Conservation (phyloP, 2,888 invertebrate species). For the Geotrupes spiniger region DNA sequence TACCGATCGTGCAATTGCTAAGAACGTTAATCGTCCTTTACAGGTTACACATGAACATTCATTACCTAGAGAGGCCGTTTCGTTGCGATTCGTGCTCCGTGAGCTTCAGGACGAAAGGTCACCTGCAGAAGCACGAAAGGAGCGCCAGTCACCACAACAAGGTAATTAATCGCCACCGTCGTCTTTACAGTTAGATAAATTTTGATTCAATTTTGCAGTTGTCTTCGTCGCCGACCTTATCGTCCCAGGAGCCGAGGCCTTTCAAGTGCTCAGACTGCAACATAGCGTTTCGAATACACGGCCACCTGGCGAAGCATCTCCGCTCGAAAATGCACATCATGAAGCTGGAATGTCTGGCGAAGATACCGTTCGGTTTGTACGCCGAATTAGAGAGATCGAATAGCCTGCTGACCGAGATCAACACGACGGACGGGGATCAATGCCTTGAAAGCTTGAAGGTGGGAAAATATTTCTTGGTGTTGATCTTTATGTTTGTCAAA, state of each 20-base stretch:
- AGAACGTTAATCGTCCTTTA: constrained; percentile 25
- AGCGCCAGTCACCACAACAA: constrained; percentile 91
- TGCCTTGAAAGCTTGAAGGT: constrained; percentile 84
- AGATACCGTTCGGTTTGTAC: constrained; percentile 90
- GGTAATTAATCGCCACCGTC: constrained; percentile 53
- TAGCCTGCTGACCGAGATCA: constrained; percentile 88
- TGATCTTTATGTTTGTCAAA: neutral
- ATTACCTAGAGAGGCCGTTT: constrained; percentile 90
- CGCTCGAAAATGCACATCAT: constrained; percentile 95
- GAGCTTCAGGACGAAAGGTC: constrained; percentile 86
- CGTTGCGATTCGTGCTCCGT: constrained; percentile 89
- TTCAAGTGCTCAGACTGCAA: constrained; percentile 96
- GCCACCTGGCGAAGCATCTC: constrained; percentile 94
- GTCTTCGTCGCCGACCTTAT: constrained; percentile 61
- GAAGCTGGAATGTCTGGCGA: constrained; percentile 88
- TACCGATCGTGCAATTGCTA: too few species aligned
- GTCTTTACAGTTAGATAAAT: constrained; percentile 5
- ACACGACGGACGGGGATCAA: constrained; percentile 94
- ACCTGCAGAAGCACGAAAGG: constrained; percentile 89
- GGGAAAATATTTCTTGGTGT: too few species aligned
- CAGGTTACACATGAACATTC: constrained; percentile 87
- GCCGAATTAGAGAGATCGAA: constrained; percentile 91
- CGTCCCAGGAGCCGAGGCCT: constrained; percentile 89
- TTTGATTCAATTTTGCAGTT: constrained; percentile 40
- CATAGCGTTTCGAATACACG: constrained; percentile 94